Evolutionary conservation across 2,113 vertebrate species (phyloP).

Genomic region (Scopus umbretta): DNA sequence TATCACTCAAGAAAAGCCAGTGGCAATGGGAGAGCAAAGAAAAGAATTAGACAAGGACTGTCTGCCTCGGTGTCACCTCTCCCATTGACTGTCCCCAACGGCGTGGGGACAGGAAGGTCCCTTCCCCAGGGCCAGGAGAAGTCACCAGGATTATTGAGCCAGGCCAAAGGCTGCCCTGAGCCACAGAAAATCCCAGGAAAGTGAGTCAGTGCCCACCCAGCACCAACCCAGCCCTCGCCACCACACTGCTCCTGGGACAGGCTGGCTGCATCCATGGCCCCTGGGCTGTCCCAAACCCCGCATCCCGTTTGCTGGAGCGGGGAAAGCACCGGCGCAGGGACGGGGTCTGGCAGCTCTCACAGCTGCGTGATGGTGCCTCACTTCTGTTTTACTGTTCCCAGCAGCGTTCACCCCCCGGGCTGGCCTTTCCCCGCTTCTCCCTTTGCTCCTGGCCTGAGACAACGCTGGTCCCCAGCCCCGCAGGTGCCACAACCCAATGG

Average conservation of each 20-base stretch:
- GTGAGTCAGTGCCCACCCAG: rapidly evolving
- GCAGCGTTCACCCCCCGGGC: background rate
- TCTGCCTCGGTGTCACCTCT: background rate
- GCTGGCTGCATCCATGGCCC: background rate
- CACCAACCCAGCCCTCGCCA: rapidly evolving
- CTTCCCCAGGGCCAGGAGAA: background rate
- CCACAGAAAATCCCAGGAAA: background rate
- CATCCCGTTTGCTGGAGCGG: rapidly evolving
- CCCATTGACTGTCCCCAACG: background rate
- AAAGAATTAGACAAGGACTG: background rate
- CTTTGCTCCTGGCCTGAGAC: background rate
- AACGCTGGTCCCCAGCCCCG: rapidly evolving
- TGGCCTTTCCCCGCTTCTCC: background rate
- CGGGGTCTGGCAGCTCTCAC: background rate
- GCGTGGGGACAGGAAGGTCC: rapidly evolving
- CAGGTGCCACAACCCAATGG: rapidly evolving
- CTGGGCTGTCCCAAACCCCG: background rate
- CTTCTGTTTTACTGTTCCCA: constrained; percentile 12
- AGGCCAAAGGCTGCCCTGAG: background rate
- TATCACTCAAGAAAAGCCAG: background rate
- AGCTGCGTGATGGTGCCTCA: rapidly evolving
- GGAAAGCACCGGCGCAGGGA: background rate
- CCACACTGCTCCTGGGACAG: rapidly evolving
- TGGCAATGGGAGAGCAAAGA: background rate
- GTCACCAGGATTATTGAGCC: background rate